Conservation (phyloP, 2,888 invertebrate species). For the Sicus ferrugineus region DNA sequence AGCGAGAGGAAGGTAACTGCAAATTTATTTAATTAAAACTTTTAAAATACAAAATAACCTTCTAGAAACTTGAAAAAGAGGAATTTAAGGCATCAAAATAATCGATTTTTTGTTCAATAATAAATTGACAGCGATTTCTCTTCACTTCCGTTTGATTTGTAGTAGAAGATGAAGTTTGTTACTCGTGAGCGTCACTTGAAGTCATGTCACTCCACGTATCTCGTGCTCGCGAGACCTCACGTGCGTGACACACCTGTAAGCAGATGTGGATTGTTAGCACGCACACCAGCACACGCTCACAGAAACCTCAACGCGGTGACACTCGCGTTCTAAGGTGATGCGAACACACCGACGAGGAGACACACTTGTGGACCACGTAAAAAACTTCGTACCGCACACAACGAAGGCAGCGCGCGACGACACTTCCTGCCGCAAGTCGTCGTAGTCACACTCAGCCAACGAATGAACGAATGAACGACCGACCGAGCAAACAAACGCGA, state of each 20-base stretch:
- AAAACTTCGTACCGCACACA: slow-evolving; percentile 31
- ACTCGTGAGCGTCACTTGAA: no score
- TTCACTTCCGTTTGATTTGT: no score
- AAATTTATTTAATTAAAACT: neutral
- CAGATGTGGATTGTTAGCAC: slow-evolving; percentile 12
- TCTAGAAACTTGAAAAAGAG: neutral
- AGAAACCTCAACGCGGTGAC: slow-evolving; percentile 14
- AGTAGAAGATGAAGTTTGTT: no score
- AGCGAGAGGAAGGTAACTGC: slow-evolving; percentile 34
- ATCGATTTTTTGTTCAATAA: no score
- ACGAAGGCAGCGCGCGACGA: slow-evolving; percentile 26
- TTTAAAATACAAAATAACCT: neutral
- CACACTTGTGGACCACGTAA: neutral
- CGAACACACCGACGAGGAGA: slow-evolving; percentile 16
- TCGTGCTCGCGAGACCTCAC: no score
- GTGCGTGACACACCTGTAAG: neutral
- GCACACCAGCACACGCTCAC: slow-evolving; percentile 10
- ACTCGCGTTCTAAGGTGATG: slow-evolving; percentile 1
- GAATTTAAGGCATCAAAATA: no score
- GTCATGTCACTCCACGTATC: no score
- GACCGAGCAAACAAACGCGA: slow-evolving; percentile 13
- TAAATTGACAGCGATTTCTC: no score
- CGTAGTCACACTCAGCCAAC: neutral
- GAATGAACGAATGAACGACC: slow-evolving; percentile 12
- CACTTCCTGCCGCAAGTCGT: slow-evolving; percentile 19